Evolutionary conservation across 2,888 invertebrate species (phyloP).

Genomic region (Cephus nigrinus): DNA sequence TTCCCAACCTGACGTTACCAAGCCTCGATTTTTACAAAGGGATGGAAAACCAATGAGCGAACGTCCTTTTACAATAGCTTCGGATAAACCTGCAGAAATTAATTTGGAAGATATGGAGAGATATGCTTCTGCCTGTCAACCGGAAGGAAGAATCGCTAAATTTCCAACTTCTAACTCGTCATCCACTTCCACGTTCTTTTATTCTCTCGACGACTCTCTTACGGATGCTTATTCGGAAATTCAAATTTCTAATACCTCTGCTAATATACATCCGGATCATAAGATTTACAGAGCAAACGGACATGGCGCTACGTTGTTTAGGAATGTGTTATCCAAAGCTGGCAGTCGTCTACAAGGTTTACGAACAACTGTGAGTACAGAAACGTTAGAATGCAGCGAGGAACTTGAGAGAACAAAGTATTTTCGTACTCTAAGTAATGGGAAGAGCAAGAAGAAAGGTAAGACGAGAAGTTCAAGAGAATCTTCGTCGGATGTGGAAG

Average conservation of each 20-base stretch:
- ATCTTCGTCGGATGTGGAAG: conserved; percentile 55
- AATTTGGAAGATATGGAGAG: conserved; percentile 76
- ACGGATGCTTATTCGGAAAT: conserved; percentile 67
- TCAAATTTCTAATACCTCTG: conserved; percentile 57
- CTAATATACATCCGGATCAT: conserved; percentile 80
- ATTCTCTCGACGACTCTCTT: conserved; percentile 67
- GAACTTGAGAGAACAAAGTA: conserved; percentile 47
- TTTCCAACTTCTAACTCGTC: conserved; percentile 60
- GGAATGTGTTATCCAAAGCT: conserved; percentile 63
- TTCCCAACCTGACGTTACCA: conserved; percentile 67
- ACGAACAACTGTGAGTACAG: conserved; percentile 62
- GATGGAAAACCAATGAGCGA: conserved; percentile 74
- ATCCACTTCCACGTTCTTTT: conserved; percentile 70
- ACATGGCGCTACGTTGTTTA: conserved; percentile 53
- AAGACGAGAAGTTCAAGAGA: conserved; percentile 60
- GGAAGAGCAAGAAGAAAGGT: conserved; percentile 37
- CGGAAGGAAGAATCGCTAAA: conserved; percentile 58
- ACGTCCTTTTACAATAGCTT: conserved; percentile 78
- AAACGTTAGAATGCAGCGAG: conserved; percentile 60
- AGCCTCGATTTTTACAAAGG: conserved; percentile 69
- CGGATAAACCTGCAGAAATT: conserved; percentile 76
- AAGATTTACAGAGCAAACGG: conserved; percentile 77
- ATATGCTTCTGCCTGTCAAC: conserved; percentile 62
- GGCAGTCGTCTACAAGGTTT: conserved; percentile 57
- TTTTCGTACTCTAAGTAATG: background rate